Percentiles rank a stretch among this genome's conserved stretches.
Conservation (phyloP, 2,797 vertebrate species). For the Philypnodon macrostomus region DNA sequence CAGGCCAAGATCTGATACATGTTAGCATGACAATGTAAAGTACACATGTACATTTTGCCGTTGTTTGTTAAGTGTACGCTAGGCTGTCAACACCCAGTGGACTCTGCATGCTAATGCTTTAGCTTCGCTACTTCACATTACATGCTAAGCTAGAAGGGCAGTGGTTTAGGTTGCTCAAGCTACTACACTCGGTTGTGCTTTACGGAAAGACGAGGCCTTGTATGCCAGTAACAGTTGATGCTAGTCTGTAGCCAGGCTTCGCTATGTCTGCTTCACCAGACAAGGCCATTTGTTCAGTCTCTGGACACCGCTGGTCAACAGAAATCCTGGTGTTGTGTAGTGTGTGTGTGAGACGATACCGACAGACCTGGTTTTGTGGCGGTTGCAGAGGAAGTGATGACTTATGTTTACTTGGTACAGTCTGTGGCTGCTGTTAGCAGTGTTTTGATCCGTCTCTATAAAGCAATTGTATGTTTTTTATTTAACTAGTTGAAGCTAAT, state of each 20-base stretch:
- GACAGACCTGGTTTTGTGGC: constrained; percentile 25
- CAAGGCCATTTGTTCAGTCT: constrained; percentile 34
- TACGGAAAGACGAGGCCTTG: constrained; percentile 59
- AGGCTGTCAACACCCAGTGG: neutral
- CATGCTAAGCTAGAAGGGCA: constrained; percentile 47
- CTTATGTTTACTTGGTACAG: constrained; percentile 47
- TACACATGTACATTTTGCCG: neutral
- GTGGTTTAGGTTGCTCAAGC: constrained; percentile 31
- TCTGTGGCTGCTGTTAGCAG: constrained; percentile 22
- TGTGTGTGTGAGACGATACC: no score
- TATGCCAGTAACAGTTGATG: constrained; percentile 29
- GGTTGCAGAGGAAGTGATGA: constrained; percentile 47
- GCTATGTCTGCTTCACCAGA: constrained; percentile 29
- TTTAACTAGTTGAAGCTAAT: no score
- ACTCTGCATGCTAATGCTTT: neutral
- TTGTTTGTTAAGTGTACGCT: neutral
- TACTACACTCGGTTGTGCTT: constrained; percentile 26
- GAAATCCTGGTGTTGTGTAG: constrained; percentile 22
- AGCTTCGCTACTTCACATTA: constrained; percentile 25
- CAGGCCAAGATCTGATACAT: constrained; percentile 15
- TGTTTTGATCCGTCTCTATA: constrained; percentile 23
- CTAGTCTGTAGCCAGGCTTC: constrained; percentile 34
- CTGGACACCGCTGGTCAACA: constrained; percentile 34
- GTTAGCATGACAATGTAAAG: constrained; percentile 4
- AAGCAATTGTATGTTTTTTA: no score